Evolutionary conservation across 2,797 vertebrate genomes (phyloP).

Genomic region (Rousettus madagascariensis): DNA sequence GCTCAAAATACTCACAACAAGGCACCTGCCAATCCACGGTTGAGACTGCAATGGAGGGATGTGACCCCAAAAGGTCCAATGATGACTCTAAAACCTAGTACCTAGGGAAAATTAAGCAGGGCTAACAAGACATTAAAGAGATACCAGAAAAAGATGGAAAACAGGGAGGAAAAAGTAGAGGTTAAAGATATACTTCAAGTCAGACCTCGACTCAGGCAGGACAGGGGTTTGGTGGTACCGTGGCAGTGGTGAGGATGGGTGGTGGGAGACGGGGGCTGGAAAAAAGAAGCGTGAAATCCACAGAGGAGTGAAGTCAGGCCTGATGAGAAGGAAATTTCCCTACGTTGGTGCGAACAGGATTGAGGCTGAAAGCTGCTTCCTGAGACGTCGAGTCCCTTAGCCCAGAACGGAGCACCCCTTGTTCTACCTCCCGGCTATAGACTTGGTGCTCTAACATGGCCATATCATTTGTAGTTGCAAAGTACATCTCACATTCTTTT

Average conservation of each 20-base stretch:
- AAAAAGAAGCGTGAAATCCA: neutral
- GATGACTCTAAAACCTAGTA: constrained; percentile 73
- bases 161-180: neutral
- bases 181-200: neutral
- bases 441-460: neutral
- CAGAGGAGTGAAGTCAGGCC: neutral
- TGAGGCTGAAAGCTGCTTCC: neutral
- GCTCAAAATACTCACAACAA: constrained; percentile 70
- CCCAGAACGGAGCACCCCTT: neutral
- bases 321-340: neutral
- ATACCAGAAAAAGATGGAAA: neutral
- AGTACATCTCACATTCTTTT: neutral
- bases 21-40: constrained; percentile 66
- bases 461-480: neutral
- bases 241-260: neutral
- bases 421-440: neutral
- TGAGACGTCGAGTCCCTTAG: neutral
- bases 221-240: neutral
- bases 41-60: constrained; percentile 59
- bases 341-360: neutral
- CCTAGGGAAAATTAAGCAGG: constrained; percentile 52
- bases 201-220: constrained; percentile 27
- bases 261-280: neutral
- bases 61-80: constrained; percentile 79
- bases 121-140: neutral